Conservation (phyloP, 2,797 vertebrate genomes). For the Hydrophis major region DNA sequence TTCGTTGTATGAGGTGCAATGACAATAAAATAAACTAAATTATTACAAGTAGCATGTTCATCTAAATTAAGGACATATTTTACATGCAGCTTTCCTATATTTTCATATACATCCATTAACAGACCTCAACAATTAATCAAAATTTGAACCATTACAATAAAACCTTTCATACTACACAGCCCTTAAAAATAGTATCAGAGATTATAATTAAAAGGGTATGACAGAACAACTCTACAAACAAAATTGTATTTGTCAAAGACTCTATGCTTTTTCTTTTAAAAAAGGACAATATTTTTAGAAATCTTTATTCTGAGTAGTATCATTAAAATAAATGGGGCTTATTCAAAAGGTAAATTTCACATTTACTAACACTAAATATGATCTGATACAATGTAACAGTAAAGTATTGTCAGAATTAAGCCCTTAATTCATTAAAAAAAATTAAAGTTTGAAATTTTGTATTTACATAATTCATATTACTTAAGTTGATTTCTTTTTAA, state of each 20-base stretch:
- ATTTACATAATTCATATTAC: neutral
- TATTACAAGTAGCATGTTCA: neutral
- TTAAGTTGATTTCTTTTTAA: neutral
- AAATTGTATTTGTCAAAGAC: accelerated
- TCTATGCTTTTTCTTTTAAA: neutral
- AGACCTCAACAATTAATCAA: neutral
- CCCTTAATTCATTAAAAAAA: neutral
- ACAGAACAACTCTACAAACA: neutral
- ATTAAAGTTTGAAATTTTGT: neutral
- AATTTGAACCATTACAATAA: neutral
- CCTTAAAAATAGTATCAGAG: neutral
- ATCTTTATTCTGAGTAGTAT: neutral
- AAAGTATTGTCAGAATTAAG: neutral
- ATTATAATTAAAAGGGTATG: neutral
- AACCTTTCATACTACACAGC: neutral
- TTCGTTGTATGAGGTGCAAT: too few relatives aligned
- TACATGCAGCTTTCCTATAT: neutral
- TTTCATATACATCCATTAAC: neutral
- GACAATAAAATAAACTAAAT: too few relatives aligned
- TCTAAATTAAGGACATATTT: neutral
- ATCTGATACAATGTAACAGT: neutral
- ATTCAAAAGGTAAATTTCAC: neutral
- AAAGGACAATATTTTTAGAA: neutral
- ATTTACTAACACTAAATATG: neutral
- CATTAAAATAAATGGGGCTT: neutral